Evolutionary conservation across 2,797 vertebrate genomes (phyloP).

Genomic region (Sebastes variabilis): DNA sequence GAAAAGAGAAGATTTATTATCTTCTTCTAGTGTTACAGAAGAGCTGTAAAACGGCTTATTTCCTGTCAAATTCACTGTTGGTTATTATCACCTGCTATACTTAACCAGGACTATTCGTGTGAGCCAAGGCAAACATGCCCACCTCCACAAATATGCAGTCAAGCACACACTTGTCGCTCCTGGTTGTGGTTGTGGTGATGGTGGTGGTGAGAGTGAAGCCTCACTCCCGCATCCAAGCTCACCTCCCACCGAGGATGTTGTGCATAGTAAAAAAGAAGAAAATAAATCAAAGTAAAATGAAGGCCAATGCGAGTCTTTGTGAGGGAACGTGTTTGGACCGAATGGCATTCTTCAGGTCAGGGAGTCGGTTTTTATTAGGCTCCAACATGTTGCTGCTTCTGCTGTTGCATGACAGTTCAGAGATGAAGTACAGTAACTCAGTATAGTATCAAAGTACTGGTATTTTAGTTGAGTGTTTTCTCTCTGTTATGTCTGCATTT

Average conservation of each 20-base stretch:
- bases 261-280: not conserved
- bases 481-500: not conserved
- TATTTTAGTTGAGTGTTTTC: not conserved
- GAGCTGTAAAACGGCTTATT: not conserved
- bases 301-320: not conserved
- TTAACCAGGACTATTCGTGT: conserved; percentile 27
- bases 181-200: conserved; percentile 42
- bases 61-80: conserved; percentile 8
- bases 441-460: no score
- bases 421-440: not conserved
- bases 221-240: conserved; percentile 56
- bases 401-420: conserved; percentile 3
- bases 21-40: not conserved
- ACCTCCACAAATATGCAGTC: conserved; percentile 79
- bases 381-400: conserved; percentile 26
- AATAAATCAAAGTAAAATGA: conserved; percentile 2
- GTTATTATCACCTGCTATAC: conserved; percentile 26
- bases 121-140: conserved; percentile 66
- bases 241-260: conserved; percentile 52
- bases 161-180: conserved; percentile 72
- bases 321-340: conserved; percentile 41
- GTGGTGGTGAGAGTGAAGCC: conserved; percentile 43
- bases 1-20: not conserved
- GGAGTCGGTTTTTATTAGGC: conserved; percentile 8
- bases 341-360: conserved; percentile 40